Evolutionary conservation across 1,140 invertebrate genomes (phyloP), one percentile per base, ranked within the genome.

Genomic region (Coboldia fuscipes): DNA sequence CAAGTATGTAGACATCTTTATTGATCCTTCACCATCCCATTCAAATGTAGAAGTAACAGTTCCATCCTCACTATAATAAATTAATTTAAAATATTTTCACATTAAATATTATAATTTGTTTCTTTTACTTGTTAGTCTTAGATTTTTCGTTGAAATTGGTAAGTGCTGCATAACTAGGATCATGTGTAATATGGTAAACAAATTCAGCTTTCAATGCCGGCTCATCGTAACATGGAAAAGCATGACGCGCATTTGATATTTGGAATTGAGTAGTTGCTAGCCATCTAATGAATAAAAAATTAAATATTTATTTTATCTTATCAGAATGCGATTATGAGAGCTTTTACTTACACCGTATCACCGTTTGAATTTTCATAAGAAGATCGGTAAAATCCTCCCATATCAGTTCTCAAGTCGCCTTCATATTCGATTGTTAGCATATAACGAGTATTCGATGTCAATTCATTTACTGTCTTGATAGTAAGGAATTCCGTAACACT

Each of bases 171-270:
- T 70, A 48, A 30, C 65, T 59, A 1, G 45, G 41, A 3, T 51
- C 50, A 32, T 65, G 63, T 0, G 68, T 65, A 19, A 83, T 59
- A 1, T 63, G 65, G 7, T 81, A 58, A 26, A 60, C 61, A 51
- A 80, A 88, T 10, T 57, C 67, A 2, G 81, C 73, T 59, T 85
- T 86, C 34, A 82, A 73, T 2, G 63, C 61, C 0, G 34, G 34
- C 6, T 35, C 34, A 28, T 35, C 34, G 8, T 19, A 28, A 14
- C 34, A 26, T 3, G 12, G 22, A 28, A 21, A 35, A n/a, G 22
- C 21, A 20, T 26, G 21, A n/a, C 22, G 13, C 12, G 15, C 15
- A 29, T 29, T 20, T 5, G n/a, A 9, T 33, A 19, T 12, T 33
- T 33, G 17, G 17, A 33, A 33, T 5, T 33, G 31, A 3, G 31